phyloP scores from a whole-genome alignment of 2,888 invertebrate genomes.

The Ryuthela nishihirai region DNA sequence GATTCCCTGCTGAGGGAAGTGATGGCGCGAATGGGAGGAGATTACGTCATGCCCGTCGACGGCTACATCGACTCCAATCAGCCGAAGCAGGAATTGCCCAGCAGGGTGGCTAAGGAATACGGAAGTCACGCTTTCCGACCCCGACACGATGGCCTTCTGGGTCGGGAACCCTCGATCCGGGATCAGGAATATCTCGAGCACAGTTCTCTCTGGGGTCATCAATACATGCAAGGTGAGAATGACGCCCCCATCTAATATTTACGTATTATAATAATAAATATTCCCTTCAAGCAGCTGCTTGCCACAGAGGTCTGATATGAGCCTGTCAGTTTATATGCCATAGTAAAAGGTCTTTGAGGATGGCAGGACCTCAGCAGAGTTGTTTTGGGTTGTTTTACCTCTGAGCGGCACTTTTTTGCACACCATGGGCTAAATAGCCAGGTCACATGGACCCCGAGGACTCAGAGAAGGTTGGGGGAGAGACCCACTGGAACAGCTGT shows the following conservation, averaged over 20 bases:
- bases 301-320: too few relatives aligned
- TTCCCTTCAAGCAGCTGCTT: too few relatives aligned
- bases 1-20: conserved; percentile 71
- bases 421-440: too few relatives aligned
- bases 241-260: neutral
- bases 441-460: too few relatives aligned
- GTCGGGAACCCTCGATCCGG: conserved; percentile 55
- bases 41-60: conserved; percentile 64
- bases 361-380: too few relatives aligned
- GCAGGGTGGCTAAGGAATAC: conserved; percentile 14
- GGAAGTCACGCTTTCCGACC: conserved; percentile 6
- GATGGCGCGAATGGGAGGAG: conserved; percentile 72
- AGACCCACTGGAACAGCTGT: too few relatives aligned
- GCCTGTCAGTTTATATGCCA: too few relatives aligned
- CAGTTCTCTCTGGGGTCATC: conserved; percentile 69
- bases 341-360: too few relatives aligned
- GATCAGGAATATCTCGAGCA: conserved; percentile 86
- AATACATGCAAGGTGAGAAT: conserved; percentile 49
- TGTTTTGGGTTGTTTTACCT: too few relatives aligned
- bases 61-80: conserved; percentile 59
- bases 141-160: conserved; percentile 27
- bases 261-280: too few relatives aligned
- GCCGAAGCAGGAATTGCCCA: neutral
- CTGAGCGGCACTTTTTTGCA: too few relatives aligned
- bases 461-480: too few relatives aligned